Base-by-base conservation (phyloP, 1,140 invertebrate genomes). In the Nebria ingens region DNA sequence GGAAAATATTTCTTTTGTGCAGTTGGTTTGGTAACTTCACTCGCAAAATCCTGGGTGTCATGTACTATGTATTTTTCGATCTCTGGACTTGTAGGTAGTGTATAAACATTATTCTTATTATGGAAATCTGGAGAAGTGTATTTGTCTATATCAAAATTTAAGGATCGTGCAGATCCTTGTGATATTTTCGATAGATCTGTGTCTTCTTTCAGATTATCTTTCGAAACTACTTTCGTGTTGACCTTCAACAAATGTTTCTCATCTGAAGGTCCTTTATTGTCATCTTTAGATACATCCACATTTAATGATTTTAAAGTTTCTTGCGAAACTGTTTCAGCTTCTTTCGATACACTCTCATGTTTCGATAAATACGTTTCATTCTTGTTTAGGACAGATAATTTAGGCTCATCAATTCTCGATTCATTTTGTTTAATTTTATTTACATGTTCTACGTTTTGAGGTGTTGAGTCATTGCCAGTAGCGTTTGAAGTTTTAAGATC, bases 61-160 rank as follows among this genome's bases (percentile, higher is more conserved):
- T 50, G 51, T 23, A 53, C 38, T 34, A 61, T 20, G 54, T 58
- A 63, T 51, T 64, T 64, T 57, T 61, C 55, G 6, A 45, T 63
- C 34, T 67, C 62, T 12, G 61, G 54, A 17, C 57, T 58, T 6
- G 55, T 49, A 11, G 61, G 49, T 45, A 57, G 19, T 6, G 57
- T 60, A 52, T 65, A 68, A 9, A 67, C 64, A 45, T 65, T 65
- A 54, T 65, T 68, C 56, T 60, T 59, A 52, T 59, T 62, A 19
- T 66, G 63, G 54, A 66, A 66, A 23, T 66, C 65, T 19, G 61
- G 52, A 6, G 67, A 63, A 12, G 56, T 58, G 51, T 63, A 65
- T 56, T 65, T 69, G 29, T 59, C 59, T n/a, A 64, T 58, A 53
- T 66, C 61, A 21, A 68, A 52, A 38, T 64, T 58, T 53, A 66